Percentiles rank a stretch among this genome's conserved stretches.
phyloP scores from a whole-genome alignment of 2,113 vertebrate genomes.

The Tupaia tana region DNA sequence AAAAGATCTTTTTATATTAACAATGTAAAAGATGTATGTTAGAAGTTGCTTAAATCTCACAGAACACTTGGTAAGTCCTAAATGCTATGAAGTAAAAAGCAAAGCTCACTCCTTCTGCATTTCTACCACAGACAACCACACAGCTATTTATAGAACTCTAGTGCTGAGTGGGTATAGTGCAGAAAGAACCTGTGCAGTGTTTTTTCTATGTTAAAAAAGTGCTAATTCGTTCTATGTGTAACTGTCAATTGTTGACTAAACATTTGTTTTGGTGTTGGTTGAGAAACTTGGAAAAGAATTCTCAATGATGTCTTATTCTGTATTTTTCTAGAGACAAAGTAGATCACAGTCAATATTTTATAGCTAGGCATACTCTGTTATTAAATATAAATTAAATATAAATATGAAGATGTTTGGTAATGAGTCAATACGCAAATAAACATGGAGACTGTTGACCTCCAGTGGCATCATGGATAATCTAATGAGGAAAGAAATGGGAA shows the following conservation, averaged over 20 bases:
- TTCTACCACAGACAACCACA: not conserved
- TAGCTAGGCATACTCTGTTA: not conserved
- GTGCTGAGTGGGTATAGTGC: not conserved
- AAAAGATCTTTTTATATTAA: not conserved
- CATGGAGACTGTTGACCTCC: not conserved
- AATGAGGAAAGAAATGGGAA: not conserved
- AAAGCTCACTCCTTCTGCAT: not conserved
- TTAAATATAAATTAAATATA: not conserved
- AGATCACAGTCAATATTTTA: not conserved
- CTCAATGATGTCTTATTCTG: not conserved
- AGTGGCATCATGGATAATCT: not conserved
- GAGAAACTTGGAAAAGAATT: not conserved
- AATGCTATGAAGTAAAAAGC: not conserved
- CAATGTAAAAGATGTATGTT: not conserved
- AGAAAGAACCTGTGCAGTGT: not conserved
- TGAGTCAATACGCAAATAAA: not conserved
- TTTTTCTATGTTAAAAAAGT: constrained; percentile 15
- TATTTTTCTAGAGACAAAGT: not conserved
- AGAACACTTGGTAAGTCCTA: not conserved
- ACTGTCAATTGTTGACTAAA: constrained; percentile 2
- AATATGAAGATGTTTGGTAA: not conserved
- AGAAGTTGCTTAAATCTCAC: not conserved
- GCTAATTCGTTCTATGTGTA: not conserved
- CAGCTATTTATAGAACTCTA: not conserved
- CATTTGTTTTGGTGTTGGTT: not conserved